Base-by-base conservation (phyloP, 2,113 vertebrate species). In the Kryptolebias marmoratus region DNA sequence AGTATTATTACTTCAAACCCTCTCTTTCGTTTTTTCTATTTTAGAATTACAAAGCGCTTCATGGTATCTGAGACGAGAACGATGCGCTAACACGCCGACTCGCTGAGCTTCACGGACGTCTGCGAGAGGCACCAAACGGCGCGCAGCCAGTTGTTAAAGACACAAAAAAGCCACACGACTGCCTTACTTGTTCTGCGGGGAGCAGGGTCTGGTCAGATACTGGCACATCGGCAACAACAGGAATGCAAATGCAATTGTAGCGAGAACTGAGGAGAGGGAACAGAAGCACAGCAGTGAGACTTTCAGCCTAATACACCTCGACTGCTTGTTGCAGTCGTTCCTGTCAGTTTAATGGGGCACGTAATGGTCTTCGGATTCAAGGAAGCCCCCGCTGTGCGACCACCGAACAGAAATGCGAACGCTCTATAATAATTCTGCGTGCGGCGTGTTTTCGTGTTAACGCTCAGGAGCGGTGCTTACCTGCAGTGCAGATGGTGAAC, bases 401-500 rank as follows among this genome's bases (percentile, higher is more conserved):
- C 14, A 74, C 49, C 48, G 6, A 70, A 62, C 39, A 48, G 44
- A 69, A 58, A 75, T 15, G 9, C 2, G 13, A 80, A 67, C 22
- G 66, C 64, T 48, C 58, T 44, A 39, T 59, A 54, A 70, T 68
- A 45, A 66, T 49, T 36, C 52, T 54, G 31, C 10, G 27, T 44
- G 11, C 49, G 13, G 18, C 11, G 47, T 42, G 56, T 61, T 61
- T 54, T 67, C 64, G 13, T 77, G 44, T 22, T 54, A 5, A 14
- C 22, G 18, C 62, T 64, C 2, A 15, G 2, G 18, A 68, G 63
- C 1, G 4, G 31, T 22, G 18, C 44, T 90, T 93, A 99, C 98
- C 98, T 96, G 98, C 98, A 90, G 98, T 99, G 95, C 98, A 99
- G 94, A 99, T 99, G 91, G 98, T 99, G 87, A 99, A 99, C 91